phyloP scores from a whole-genome alignment of 2,797 vertebrate genomes.

The Triplophysa bombifrons region DNA sequence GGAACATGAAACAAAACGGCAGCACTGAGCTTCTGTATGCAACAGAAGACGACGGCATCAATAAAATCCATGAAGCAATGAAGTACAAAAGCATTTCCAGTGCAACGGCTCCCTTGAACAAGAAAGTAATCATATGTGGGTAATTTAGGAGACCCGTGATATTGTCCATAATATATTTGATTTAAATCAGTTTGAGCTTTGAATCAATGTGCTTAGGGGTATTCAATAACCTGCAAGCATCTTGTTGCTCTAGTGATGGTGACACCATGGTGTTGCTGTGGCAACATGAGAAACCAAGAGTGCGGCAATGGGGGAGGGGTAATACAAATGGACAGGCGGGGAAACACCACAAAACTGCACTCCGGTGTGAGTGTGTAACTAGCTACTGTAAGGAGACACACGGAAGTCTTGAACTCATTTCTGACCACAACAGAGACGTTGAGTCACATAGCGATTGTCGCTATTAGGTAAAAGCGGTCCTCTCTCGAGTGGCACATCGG shows the following conservation, averaged over 20 bases:
- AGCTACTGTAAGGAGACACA: constrained; percentile 16
- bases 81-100: constrained; percentile 19
- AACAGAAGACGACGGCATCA: constrained; percentile 27
- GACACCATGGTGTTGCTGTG: constrained; percentile 66
- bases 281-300: constrained; percentile 69
- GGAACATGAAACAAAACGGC: background rate
- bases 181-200: constrained; percentile 46
- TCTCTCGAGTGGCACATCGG: constrained; percentile 43
- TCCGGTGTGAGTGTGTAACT: constrained; percentile 31
- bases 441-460: constrained; percentile 39
- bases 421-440: constrained; percentile 22
- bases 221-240: constrained; percentile 44
- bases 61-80: constrained; percentile 28
- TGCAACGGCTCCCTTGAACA: constrained; percentile 16
- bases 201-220: constrained; percentile 32
- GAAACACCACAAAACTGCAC: constrained; percentile 11
- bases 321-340: constrained; percentile 26
- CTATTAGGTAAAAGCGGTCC: constrained; percentile 31
- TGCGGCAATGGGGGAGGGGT: constrained; percentile 13
- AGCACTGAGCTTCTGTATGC: constrained; percentile 27
- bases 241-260: constrained; percentile 50
- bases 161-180: constrained; percentile 44
- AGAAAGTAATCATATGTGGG: constrained; percentile 11
- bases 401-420: constrained; percentile 21
- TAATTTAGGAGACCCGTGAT: constrained; percentile 23